Evolutionary conservation across 37 sponge, comb jelly and placozoan genomes (phyloP).

Genomic region (Haliclona indistincta): DNA sequence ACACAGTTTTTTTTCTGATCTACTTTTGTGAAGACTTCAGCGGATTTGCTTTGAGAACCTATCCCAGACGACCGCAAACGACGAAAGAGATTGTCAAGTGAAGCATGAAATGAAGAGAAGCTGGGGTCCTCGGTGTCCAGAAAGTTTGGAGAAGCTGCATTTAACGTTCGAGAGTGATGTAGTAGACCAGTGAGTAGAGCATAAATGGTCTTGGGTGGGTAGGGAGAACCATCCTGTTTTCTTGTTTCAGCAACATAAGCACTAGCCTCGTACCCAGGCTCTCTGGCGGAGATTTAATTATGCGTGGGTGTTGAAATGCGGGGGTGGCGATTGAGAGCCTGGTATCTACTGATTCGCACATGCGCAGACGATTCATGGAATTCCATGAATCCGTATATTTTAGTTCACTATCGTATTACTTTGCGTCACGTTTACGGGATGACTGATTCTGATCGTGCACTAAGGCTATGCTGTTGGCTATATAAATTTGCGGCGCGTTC

Average conservation of each 20-base stretch:
- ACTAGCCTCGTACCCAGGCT: too few species aligned
- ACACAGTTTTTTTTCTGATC: neutral
- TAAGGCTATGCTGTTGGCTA: too few species aligned
- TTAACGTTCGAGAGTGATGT: neutral
- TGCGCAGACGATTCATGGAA: too few species aligned
- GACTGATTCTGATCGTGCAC: too few species aligned
- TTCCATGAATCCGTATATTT: too few species aligned
- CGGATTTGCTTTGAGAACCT: neutral
- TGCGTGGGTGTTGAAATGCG: too few species aligned
- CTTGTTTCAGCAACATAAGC: neutral
- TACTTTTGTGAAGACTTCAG: neutral
- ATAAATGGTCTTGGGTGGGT: neutral
- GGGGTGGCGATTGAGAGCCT: too few species aligned
- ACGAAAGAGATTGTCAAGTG: conserved; percentile 8
- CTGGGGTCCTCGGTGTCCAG: neutral
- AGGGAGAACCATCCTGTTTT: neutral
- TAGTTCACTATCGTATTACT: too few species aligned
- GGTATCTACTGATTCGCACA: too few species aligned
- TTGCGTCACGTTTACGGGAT: too few species aligned
- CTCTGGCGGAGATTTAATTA: too few species aligned
- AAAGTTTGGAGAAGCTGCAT: conserved; percentile 4
- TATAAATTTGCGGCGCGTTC: too few species aligned
- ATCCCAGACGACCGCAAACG: neutral
- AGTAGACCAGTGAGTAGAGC: neutral
- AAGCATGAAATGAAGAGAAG: conserved; percentile 5